Conservation (phyloP, 2,888 invertebrate genomes). For the Ornithoptera priamus region DNA sequence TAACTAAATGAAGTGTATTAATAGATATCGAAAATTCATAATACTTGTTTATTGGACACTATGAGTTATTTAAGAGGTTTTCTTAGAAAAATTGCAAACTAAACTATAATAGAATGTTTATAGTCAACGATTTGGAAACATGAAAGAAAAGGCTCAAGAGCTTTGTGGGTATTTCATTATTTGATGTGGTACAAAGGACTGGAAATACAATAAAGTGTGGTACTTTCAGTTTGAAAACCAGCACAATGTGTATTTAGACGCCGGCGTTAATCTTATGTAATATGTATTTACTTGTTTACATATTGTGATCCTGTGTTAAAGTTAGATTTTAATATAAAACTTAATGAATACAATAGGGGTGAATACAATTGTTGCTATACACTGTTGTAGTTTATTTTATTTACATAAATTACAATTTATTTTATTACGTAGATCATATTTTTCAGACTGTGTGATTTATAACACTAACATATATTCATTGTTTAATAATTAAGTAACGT, state of each 20-base stretch:
- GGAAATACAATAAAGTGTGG: conserved; percentile 47
- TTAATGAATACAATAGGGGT: too few species aligned
- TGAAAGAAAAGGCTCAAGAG: conserved; percentile 52
- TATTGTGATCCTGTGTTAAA: not conserved
- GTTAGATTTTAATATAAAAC: not conserved
- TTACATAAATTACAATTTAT: too few species aligned
- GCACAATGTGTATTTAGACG: conserved; percentile 60
- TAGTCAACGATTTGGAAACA: conserved; percentile 51
- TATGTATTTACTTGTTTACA: conserved; percentile 29
- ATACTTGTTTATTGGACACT: not conserved
- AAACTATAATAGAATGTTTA: conserved; percentile 60
- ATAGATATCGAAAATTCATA: not conserved
- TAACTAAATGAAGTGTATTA: not conserved
- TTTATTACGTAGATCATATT: too few species aligned
- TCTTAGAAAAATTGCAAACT: conserved; percentile 54
- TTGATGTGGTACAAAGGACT: conserved; percentile 55
- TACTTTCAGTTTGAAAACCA: conserved; percentile 37
- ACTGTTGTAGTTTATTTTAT: too few species aligned
- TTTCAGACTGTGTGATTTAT: too few species aligned
- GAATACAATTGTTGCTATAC: not conserved
- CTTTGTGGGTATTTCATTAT: conserved; percentile 65
- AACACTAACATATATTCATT: too few species aligned
- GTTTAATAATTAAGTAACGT: not conserved
- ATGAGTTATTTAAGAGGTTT: conserved; percentile 32
- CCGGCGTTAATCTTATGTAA: conserved; percentile 61